These are phyloP conservation scores for Lamellibrachia satsuma DNA, from an alignment of 2,888 invertebrate species.

Conservation along the genomic window DNA sequence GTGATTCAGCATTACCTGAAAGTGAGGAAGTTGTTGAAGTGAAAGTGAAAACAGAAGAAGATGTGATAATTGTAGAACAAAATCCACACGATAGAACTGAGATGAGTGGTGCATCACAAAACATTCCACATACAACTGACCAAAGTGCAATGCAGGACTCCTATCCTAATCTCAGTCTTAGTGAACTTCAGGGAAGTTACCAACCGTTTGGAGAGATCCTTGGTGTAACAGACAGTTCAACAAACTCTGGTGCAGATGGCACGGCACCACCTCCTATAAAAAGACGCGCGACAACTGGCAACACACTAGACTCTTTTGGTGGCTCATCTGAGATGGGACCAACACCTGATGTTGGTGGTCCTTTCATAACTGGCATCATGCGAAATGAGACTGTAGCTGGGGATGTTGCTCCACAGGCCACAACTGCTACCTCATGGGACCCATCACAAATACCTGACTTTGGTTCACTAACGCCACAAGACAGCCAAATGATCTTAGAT, in stretches of 20 bases:
- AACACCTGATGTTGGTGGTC: slow-evolving; percentile 10
- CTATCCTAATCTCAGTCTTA: background rate
- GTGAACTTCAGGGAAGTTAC: background rate
- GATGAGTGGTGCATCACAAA: background rate
- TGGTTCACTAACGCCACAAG: background rate
- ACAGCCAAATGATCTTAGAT: slow-evolving; percentile 4
- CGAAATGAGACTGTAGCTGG: background rate
- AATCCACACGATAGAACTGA: background rate
- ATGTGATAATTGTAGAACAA: background rate
- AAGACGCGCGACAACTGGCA: background rate
- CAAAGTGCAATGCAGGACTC: background rate
- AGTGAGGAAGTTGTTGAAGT: background rate
- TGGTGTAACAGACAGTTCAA: background rate
- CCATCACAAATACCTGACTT: slow-evolving; percentile 7
- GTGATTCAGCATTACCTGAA: background rate
- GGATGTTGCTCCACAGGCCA: background rate
- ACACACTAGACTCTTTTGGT: background rate
- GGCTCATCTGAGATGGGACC: background rate
- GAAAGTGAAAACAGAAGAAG: background rate
- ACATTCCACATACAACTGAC: background rate
- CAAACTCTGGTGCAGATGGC: slow-evolving; percentile 13
- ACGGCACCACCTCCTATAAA: background rate
- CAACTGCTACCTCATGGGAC: slow-evolving; percentile 13
- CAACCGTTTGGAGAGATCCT: background rate
- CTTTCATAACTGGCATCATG: background rate